phyloP scores from a whole-genome alignment of 2,888 invertebrate genomes.

The Andricus quercusramuli region DNA sequence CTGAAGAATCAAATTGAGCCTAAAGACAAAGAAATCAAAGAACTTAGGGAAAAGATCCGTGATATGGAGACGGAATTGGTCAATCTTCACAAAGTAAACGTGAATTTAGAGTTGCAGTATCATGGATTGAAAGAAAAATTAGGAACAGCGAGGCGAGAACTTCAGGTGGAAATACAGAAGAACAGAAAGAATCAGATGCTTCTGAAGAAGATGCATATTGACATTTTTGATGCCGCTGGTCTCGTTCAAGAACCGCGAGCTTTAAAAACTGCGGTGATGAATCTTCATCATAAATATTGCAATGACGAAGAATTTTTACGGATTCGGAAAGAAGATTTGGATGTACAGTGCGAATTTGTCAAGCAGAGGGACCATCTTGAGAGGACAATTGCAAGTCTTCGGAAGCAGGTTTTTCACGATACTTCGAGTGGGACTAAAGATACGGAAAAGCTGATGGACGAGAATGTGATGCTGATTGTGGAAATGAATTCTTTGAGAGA shows the following conservation, averaged over 20 bases:
- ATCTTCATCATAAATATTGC: slow-evolving; percentile 86
- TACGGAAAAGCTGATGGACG: slow-evolving; percentile 80
- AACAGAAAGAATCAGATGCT: slow-evolving; percentile 83
- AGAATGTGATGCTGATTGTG: slow-evolving; percentile 87
- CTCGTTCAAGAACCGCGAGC: slow-evolving; percentile 88
- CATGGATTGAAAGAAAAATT: slow-evolving; percentile 89
- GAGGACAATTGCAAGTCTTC: slow-evolving; percentile 79
- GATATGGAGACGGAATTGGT: slow-evolving; percentile 92
- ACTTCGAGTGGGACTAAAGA: slow-evolving; percentile 37
- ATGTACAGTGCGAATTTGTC: slow-evolving; percentile 87
- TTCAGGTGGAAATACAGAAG: slow-evolving; percentile 83
- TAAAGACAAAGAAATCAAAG: slow-evolving; percentile 90
- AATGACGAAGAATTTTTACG: slow-evolving; percentile 85
- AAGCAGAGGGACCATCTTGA: slow-evolving; percentile 92
- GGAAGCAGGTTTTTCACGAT: slow-evolving; percentile 77
- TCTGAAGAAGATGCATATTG: slow-evolving; percentile 88
- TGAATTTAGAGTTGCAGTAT: slow-evolving; percentile 86
- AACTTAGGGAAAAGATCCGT: slow-evolving; percentile 89
- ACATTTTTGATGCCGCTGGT: slow-evolving; percentile 89
- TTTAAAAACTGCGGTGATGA: slow-evolving; percentile 80
- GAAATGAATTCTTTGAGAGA: slow-evolving; percentile 89
- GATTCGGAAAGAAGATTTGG: slow-evolving; percentile 85
- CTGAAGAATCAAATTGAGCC: slow-evolving; percentile 92
- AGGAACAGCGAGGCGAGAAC: slow-evolving; percentile 82
- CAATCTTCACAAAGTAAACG: slow-evolving; percentile 87